Percentiles rank a stretch among this genome's conserved stretches.
Evolutionary conservation across 2,113 vertebrate species (phyloP).

Genomic region (Ovibos moschatus): DNA sequence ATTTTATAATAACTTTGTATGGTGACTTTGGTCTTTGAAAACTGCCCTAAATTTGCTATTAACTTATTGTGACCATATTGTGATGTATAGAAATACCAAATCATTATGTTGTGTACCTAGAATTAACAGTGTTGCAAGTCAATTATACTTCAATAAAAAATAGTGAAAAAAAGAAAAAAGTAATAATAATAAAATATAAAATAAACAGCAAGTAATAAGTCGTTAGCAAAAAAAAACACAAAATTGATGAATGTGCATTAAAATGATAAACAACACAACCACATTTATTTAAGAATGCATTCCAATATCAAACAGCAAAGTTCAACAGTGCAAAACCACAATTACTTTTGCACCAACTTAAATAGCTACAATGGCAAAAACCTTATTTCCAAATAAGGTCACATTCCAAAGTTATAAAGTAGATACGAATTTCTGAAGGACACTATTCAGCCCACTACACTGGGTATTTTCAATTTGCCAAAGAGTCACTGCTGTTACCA

Average conservation of each 20-base stretch:
- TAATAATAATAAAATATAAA: not conserved
- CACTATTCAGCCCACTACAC: not conserved
- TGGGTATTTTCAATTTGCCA: not conserved
- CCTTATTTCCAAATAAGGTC: not conserved
- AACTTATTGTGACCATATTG: not conserved
- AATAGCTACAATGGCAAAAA: conserved; percentile 8
- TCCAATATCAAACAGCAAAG: not conserved
- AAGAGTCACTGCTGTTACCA: not conserved
- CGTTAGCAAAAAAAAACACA: not conserved
- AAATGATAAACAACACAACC: not conserved
- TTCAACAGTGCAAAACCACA: not conserved
- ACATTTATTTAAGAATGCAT: not conserved
- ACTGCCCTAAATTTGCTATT: not conserved
- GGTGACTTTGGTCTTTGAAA: not conserved
- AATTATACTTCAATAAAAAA: not conserved
- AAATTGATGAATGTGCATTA: not conserved
- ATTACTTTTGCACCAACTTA: not conserved
- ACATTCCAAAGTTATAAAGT: not conserved
- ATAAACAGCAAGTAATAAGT: not conserved
- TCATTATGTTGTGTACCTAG: not conserved
- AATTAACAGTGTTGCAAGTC: not conserved
- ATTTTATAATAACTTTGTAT: not conserved
- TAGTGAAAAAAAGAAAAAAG: not conserved
- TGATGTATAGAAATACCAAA: not conserved
- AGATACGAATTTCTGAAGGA: not conserved